Evolutionary conservation across 2,113 vertebrate genomes (phyloP).

Genomic region (Tinamus guttatus): DNA sequence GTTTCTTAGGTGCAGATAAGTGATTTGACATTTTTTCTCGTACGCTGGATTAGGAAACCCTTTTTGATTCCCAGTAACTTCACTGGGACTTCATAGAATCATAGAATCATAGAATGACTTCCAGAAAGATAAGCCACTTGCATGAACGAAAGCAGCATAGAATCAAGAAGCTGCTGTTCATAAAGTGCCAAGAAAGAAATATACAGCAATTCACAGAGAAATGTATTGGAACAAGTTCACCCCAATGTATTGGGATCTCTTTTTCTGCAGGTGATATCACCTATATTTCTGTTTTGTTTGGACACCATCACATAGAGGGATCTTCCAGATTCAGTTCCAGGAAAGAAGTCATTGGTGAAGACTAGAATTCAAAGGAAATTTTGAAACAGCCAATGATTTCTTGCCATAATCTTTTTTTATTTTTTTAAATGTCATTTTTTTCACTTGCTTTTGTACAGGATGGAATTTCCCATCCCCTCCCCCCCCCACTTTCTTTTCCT

Average conservation of each 20-base stretch:
- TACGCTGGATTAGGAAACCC: background rate
- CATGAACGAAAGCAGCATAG: background rate
- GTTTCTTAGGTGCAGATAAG: background rate
- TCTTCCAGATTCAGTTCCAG: constrained; percentile 38
- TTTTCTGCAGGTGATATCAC: background rate
- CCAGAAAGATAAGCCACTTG: background rate
- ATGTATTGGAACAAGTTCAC: background rate
- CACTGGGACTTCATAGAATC: no score
- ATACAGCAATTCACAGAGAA: background rate
- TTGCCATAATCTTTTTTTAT: constrained; percentile 17
- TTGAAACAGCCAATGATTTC: constrained; percentile 9
- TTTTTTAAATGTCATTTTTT: background rate
- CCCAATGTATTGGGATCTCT: background rate
- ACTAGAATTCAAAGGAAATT: constrained; percentile 35
- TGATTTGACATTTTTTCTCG: background rate
- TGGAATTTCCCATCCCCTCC: constrained; percentile 4
- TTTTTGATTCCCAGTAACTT: constrained; percentile 17
- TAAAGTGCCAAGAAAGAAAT: background rate
- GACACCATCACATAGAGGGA: background rate
- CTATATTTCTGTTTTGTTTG: background rate
- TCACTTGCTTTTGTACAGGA: background rate
- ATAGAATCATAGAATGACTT: no score
- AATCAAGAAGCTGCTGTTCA: background rate
- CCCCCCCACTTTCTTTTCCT: background rate
- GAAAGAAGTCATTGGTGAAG: background rate